These are phyloP conservation scores for Rhagoletis zephyria DNA, from an alignment of 1,140 invertebrate species.

Conservation along the genomic window DNA sequence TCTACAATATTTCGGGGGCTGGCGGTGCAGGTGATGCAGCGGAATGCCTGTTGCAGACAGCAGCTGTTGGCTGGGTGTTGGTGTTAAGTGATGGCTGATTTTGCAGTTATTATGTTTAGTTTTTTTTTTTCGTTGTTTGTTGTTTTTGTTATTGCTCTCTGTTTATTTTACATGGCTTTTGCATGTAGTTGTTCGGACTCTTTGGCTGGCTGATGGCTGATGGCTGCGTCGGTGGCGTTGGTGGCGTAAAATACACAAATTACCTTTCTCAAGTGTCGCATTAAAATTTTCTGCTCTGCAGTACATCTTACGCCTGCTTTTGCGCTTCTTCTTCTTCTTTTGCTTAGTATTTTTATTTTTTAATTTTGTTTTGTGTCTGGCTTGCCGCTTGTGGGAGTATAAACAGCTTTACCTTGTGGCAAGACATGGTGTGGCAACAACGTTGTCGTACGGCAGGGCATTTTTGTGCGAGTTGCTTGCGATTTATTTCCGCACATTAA, in stretches of 20 bases:
- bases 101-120: conserved; percentile 27
- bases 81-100: conserved; percentile 43
- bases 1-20: background rate
- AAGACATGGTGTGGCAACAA: conserved; percentile 33
- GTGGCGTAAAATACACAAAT: conserved; percentile 53
- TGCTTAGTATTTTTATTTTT: background rate
- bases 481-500: conserved; percentile 29
- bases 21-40: background rate
- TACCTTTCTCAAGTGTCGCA: conserved; percentile 53
- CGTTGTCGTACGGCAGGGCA: background rate
- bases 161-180: background rate
- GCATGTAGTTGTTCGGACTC: background rate
- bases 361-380: conserved; percentile 10
- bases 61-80: conserved; percentile 50
- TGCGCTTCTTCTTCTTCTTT: background rate
- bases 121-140: background rate
- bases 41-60: conserved; percentile 27
- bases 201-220: background rate
- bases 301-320: background rate
- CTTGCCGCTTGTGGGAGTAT: conserved; percentile 36
- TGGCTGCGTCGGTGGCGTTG: background rate
- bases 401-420: conserved; percentile 34
- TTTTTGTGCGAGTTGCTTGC: background rate
- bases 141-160: background rate
- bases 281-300: conserved; percentile 22